phyloP scores from a whole-genome alignment of 2,113 vertebrate genomes.

The Malaclemys terrapin region DNA sequence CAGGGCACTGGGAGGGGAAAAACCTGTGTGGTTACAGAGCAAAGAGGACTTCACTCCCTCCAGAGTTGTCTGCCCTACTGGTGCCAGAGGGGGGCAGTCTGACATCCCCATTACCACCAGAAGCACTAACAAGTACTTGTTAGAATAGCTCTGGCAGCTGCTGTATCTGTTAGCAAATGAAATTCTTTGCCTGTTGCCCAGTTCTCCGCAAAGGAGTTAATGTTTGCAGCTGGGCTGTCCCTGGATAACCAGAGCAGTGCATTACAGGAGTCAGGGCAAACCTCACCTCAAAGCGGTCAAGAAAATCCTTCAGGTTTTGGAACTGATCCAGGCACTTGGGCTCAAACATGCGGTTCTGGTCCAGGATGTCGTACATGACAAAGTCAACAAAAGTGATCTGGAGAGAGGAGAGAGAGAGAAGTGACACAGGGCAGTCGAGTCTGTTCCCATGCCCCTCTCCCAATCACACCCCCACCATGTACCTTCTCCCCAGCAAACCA shows the following conservation, averaged over 20 bases:
- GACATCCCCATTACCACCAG: too few species aligned
- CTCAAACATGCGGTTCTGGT: constrained; percentile 90
- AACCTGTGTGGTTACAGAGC: not conserved
- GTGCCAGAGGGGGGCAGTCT: too few species aligned
- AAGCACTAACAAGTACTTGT: not conserved
- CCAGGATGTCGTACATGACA: constrained; percentile 90
- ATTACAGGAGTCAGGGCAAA: too few species aligned
- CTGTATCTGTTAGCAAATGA: too few species aligned
- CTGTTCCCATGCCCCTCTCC: rapidly evolving
- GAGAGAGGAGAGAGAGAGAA: not conserved
- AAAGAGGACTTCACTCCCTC: not conserved
- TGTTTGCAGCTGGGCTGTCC: too few species aligned
- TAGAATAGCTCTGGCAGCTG: not conserved
- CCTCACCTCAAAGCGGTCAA: too few species aligned
- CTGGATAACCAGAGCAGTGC: too few species aligned
- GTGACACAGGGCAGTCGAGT: rapidly evolving
- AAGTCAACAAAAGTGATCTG: constrained; percentile 96
- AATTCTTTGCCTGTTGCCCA: not conserved
- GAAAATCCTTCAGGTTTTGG: constrained; percentile 89
- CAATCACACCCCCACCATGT: rapidly evolving
- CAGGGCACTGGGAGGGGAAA: not conserved
- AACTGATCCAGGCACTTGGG: constrained; percentile 88
- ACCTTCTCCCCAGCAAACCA: constrained; percentile 94
- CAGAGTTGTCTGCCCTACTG: too few species aligned
- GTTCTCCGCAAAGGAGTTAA: too few species aligned